Evolutionary conservation across 2,888 invertebrate genomes (phyloP).

Genomic region (Phania funesta): DNA sequence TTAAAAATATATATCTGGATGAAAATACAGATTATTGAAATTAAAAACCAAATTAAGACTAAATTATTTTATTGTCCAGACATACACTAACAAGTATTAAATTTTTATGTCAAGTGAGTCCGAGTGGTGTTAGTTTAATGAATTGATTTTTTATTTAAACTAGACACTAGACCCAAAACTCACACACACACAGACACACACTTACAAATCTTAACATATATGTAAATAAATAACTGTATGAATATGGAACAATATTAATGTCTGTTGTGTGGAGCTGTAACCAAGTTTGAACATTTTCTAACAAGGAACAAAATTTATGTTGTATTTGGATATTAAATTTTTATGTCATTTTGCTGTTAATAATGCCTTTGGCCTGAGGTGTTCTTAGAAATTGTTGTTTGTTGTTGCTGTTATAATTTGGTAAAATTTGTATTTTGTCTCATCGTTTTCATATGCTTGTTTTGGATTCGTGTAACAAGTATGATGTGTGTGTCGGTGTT

Average conservation of each 20-base stretch:
- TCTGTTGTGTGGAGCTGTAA: not conserved
- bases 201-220: too few species aligned
- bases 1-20: not conserved
- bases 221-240: not conserved
- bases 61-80: slow-evolving; percentile 76
- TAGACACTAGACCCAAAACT: slow-evolving; percentile 23
- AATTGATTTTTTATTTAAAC: slow-evolving; percentile 15
- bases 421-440: slow-evolving; percentile 39
- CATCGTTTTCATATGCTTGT: not conserved
- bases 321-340: slow-evolving; percentile 33
- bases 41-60: slow-evolving; percentile 77
- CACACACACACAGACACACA: not conserved
- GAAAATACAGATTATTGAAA: slow-evolving; percentile 70
- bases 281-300: not conserved
- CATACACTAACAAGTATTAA: slow-evolving; percentile 8
- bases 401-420: slow-evolving; percentile 38
- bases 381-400: slow-evolving; percentile 43
- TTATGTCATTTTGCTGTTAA: slow-evolving; percentile 37
- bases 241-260: slow-evolving; percentile 19
- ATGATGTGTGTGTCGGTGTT: not conserved
- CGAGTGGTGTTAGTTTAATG: slow-evolving; percentile 3
- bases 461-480: slow-evolving; percentile 25
- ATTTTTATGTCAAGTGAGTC: not conserved
- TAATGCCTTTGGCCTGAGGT: slow-evolving; percentile 40
- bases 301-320: slow-evolving; percentile 23